Evolutionary conservation across 1,140 invertebrate species (phyloP).

Genomic region (Wiebesia pumilae): DNA sequence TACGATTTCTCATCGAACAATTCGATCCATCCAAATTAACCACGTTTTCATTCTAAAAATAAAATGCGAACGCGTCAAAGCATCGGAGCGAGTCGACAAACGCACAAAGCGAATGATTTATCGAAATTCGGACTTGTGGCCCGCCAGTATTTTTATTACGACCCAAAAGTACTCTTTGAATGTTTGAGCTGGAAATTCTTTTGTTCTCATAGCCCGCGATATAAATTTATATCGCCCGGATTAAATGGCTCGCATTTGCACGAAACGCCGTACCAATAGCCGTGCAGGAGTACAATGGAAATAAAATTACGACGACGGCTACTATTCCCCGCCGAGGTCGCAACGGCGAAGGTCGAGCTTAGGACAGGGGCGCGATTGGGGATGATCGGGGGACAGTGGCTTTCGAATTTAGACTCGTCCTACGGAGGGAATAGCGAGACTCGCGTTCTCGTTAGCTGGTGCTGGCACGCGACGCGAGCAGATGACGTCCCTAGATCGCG

Average conservation of each 20-base stretch:
- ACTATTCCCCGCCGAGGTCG: not conserved
- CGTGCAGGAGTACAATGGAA: slow-evolving; percentile 2
- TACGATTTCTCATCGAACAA: not conserved
- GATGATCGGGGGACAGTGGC: not conserved
- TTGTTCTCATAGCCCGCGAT: not conserved
- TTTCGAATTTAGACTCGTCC: slow-evolving; percentile 5
- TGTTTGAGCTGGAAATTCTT: slow-evolving; percentile 39
- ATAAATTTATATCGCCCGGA: slow-evolving; percentile 30
- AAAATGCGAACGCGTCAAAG: not conserved
- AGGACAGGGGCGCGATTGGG: not conserved
- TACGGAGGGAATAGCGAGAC: too few species aligned
- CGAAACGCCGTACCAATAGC: not conserved
- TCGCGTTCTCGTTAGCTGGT: not conserved
- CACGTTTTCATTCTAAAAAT: slow-evolving; percentile 4
- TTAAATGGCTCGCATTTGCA: slow-evolving; percentile 24
- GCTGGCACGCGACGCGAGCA: not conserved
- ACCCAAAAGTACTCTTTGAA: slow-evolving; percentile 15
- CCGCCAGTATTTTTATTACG: slow-evolving; percentile 12
- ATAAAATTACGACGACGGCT: slow-evolving; percentile 1
- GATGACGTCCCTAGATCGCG: slow-evolving; percentile 34
- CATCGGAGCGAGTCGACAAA: not conserved
- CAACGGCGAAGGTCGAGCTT: slow-evolving; percentile 1
- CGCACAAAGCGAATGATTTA: not conserved
- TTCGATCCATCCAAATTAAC: not conserved
- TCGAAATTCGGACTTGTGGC: not conserved